phyloP scores from a whole-genome alignment of 2,113 vertebrate genomes.

The Chaetops frenatus region DNA sequence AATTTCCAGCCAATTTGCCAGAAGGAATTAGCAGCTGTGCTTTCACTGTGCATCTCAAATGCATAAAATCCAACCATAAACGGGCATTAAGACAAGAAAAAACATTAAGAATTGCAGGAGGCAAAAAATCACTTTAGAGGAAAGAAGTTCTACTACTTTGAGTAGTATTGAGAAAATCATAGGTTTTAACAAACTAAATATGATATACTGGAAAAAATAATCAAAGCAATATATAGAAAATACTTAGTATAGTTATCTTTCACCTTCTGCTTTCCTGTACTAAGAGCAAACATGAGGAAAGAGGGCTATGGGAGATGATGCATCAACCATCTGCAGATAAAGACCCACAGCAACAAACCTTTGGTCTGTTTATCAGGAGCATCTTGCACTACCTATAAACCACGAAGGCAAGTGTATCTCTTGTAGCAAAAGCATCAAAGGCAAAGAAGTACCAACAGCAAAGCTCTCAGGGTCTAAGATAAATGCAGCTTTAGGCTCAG shows the following conservation, averaged over 20 bases:
- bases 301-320: not conserved
- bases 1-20: slow-evolving; percentile 5
- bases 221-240: not conserved
- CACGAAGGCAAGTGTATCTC: not conserved
- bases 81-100: not conserved
- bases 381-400: not conserved
- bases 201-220: not conserved
- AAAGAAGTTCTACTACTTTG: not conserved
- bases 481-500: not conserved
- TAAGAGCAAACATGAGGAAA: not conserved
- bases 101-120: not conserved
- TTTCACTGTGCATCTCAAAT: not conserved
- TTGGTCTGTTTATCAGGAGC: not conserved
- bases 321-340: not conserved
- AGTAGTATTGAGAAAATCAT: not conserved
- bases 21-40: slow-evolving; percentile 9
- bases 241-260: not conserved
- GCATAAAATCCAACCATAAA: not conserved
- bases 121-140: not conserved
- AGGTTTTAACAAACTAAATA: not conserved
- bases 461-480: not conserved
- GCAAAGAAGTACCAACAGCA: not conserved
- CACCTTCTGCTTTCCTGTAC: not conserved
- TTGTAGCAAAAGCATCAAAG: not conserved
- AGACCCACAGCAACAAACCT: not conserved